Evolutionary conservation across 1,140 invertebrate genomes (phyloP).

Genomic region (Goniozus legneri): DNA sequence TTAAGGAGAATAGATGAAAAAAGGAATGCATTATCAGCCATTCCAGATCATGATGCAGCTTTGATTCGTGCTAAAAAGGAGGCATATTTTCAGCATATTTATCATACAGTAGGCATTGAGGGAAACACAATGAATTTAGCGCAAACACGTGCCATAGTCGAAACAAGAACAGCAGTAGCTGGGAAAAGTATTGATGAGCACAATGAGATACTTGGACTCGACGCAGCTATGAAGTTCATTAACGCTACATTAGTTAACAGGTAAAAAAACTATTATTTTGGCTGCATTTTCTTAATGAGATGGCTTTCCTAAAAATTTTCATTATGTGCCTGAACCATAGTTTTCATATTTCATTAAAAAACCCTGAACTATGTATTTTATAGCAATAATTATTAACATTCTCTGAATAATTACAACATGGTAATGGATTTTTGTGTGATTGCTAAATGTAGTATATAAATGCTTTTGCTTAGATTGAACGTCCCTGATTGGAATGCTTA

Average conservation of each 20-base stretch:
- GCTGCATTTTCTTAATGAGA: not conserved
- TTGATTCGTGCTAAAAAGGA: conserved; percentile 87
- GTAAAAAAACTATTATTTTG: conserved; percentile 30
- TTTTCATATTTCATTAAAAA: no score
- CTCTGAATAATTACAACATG: no score
- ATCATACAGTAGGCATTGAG: conserved; percentile 96
- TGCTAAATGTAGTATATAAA: no score
- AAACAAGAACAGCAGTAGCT: conserved; percentile 87
- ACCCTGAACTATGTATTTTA: no score
- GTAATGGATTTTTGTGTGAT: no score
- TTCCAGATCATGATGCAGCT: conserved; percentile 76
- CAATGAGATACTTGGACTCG: conserved; percentile 92
- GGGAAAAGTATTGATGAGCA: conserved; percentile 96
- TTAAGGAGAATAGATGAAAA: conserved; percentile 84
- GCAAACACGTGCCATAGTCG: conserved; percentile 87
- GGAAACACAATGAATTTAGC: conserved; percentile 95
- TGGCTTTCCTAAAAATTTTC: no score
- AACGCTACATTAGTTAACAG: conserved; percentile 84
- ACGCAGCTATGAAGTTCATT: conserved; percentile 92
- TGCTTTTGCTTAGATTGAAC: conserved; percentile 23
- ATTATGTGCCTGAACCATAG: no score
- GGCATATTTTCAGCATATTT: conserved; percentile 93
- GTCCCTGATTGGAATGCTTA: conserved; percentile 26
- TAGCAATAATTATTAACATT: no score
- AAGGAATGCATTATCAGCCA: conserved; percentile 72